Evolutionary conservation across 2,797 vertebrate genomes (phyloP).

Genomic region (Silurus aristotelis): DNA sequence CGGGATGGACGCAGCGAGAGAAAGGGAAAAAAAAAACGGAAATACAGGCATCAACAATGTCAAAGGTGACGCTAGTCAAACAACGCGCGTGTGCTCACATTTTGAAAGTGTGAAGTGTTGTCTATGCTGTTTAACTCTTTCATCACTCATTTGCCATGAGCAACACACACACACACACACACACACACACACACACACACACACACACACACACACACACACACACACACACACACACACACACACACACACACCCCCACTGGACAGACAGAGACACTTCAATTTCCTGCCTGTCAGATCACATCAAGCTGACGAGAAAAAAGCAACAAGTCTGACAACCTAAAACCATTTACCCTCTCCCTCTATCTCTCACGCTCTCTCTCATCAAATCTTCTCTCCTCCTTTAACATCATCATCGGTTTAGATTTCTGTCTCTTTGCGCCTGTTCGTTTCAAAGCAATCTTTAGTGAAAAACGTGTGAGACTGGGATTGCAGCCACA

Average conservation of each 20-base stretch:
- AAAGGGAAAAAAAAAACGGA: neutral
- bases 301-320: constrained; percentile 47
- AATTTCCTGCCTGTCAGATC: constrained; percentile 59
- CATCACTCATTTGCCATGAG: neutral
- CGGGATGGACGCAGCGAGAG: neutral
- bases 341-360: constrained; percentile 43
- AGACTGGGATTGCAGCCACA: neutral
- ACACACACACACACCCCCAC: neutral
- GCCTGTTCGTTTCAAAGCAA: neutral
- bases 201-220: neutral
- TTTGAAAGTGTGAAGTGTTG: neutral
- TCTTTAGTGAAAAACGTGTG: neutral
- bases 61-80: constrained; percentile 6
- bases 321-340: constrained; percentile 47
- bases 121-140: constrained; percentile 26
- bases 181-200: too few species aligned
- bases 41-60: neutral
- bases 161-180: too few species aligned
- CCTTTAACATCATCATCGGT: constrained; percentile 5
- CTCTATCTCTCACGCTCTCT: neutral
- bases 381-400: neutral
- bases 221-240: neutral
- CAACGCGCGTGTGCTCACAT: neutral
- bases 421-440: constrained; percentile 6
- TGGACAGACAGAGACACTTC: constrained; percentile 44